Base-by-base conservation (phyloP, 2,888 invertebrate genomes). In the Chesias legatella region DNA sequence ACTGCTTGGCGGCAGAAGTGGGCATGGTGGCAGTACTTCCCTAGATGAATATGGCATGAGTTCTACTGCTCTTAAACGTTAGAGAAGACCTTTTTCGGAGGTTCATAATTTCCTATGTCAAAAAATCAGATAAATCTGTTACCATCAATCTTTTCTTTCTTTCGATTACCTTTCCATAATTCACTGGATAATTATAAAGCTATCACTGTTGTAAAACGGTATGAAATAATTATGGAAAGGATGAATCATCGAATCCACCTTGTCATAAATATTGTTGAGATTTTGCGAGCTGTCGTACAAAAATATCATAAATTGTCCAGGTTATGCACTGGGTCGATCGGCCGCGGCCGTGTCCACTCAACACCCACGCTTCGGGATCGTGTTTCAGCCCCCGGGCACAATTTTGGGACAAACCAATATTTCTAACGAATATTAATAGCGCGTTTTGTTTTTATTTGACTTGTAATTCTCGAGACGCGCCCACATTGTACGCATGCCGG, bases 371-470 rank as follows among this genome's bases (percentile, higher is more conserved):
- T 45, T 10, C 25, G 66, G 5, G 67, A 71, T 81, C 81, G 69
- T 60, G 71, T 79, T 79, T 77, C 85, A 82, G 85, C 85, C 86
- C 74, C 81, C 68, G 79, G 86, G 83, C 83, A 68, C 78, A 79
- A 81, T 78, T 85, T 86, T 81, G 82, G 83, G 83, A 85, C 84
- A 86, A 85, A 82, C 85, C 83, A 83, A 85, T 86, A 85, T 80
- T 79, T 85, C 82, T 83, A 88, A 85, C 83, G 81, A 86, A 82
- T 86, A 86, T 86, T 86, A 86, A 85, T 85, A 75, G 80, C 71
- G 53, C 58, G 57, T 79, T 83, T 79, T 83, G 73, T 74, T 79
- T 73, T 79, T 78, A 68, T 82, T 80, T 67, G 62, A 59, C 47
- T 73, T 70, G 74, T 79, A 73, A 72, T 74, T 73, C 64, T 78